Percentiles rank a stretch among this genome's conserved stretches.
These are phyloP conservation scores for Sitta europaea DNA, from an alignment of 2,113 vertebrate species.

Conservation along the genomic window DNA sequence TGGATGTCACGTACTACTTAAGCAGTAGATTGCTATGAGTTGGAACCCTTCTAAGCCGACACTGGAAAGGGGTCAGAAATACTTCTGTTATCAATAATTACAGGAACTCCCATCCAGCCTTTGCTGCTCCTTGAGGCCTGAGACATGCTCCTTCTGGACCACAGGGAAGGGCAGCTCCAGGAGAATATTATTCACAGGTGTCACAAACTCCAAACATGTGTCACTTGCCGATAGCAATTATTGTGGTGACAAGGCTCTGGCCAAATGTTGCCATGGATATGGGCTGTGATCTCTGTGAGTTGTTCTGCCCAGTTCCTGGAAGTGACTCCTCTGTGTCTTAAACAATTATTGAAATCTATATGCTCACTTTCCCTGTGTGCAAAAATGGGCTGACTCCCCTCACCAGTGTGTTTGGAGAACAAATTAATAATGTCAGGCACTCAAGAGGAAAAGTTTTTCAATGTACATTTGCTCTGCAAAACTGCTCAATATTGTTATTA, in stretches of 20 bases:
- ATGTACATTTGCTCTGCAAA: slow-evolving; percentile 30
- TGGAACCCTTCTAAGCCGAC: slow-evolving; percentile 37
- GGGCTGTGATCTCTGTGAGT: background rate
- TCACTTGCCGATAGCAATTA: background rate
- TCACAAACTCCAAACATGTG: background rate
- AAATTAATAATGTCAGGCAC: slow-evolving; percentile 51
- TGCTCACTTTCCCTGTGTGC: background rate
- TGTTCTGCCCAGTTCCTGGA: background rate
- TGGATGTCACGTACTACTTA: background rate
- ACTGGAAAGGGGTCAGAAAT: background rate
- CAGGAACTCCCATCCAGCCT: background rate
- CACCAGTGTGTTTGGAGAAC: background rate
- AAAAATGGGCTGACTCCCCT: background rate
- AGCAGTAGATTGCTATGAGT: background rate
- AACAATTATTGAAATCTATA: slow-evolving; percentile 4
- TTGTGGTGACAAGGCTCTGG: background rate
- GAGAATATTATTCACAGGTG: background rate
- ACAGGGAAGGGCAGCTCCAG: background rate
- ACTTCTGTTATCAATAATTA: background rate
- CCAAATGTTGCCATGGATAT: background rate
- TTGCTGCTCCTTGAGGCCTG: background rate
- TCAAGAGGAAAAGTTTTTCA: slow-evolving; percentile 52
- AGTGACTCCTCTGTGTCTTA: background rate
- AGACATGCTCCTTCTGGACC: background rate
- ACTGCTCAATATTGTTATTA: slow-evolving; percentile 61